A percentile compares a stretch with the other conserved stretches of the same genome.
phyloP scores from a whole-genome alignment of 2,888 invertebrate genomes.

The Sarcophaga rosellei region DNA sequence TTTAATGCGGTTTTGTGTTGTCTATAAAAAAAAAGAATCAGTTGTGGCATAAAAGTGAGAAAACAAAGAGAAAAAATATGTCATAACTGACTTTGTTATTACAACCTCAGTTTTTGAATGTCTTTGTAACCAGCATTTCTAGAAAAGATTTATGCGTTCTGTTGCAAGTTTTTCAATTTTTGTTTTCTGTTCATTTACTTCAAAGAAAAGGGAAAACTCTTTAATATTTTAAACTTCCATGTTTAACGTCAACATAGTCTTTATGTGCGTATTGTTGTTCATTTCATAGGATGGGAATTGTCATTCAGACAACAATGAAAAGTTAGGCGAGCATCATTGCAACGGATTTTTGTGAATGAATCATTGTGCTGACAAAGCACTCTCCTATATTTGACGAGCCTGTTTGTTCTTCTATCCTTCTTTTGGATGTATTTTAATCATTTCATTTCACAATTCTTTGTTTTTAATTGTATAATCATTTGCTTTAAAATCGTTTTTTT shows the following conservation, averaged over 20 bases:
- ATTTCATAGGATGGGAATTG: constrained; percentile 31
- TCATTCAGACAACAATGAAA: constrained; percentile 40
- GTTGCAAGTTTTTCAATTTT: constrained; percentile 12
- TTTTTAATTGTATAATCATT: not conserved
- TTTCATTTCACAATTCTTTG: not conserved
- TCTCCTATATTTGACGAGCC: not conserved
- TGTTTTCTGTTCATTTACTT: constrained; percentile 5
- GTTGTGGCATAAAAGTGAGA: not conserved
- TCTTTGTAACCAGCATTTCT: constrained; percentile 49
- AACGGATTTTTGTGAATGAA: not conserved
- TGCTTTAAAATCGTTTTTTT: not conserved
- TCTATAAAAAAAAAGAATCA: not conserved
- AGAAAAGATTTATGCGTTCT: constrained; percentile 39
- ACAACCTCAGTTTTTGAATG: not conserved
- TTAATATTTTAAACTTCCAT: constrained; percentile 27
- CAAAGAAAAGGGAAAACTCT: constrained; percentile 16
- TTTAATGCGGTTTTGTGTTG: constrained; percentile 24
- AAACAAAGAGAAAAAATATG: not conserved
- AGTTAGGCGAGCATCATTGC: not conserved
- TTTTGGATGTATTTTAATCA: not conserved
- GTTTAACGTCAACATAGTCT: not conserved
- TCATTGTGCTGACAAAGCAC: not conserved
- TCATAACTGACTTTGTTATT: not conserved
- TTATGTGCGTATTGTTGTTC: not conserved
- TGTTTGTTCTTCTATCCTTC: not conserved